These are phyloP conservation scores for Chrysomallon squamiferum DNA, from an alignment of 1,140 invertebrate genomes.

Conservation along the genomic window DNA sequence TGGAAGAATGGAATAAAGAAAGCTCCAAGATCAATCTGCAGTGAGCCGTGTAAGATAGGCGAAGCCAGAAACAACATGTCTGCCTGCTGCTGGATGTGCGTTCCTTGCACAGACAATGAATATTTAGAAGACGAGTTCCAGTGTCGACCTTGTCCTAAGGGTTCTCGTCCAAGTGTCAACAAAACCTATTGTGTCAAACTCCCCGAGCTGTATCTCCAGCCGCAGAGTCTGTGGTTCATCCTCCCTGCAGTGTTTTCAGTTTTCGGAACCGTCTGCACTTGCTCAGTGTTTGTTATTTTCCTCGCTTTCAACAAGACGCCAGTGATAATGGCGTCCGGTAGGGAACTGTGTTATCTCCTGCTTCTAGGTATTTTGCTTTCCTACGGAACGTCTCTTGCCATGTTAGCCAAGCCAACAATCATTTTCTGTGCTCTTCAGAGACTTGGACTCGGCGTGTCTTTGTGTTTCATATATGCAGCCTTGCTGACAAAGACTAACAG, in stretches of 20 bases:
- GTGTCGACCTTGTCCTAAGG: slow-evolving; percentile 70
- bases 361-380: slow-evolving; percentile 61
- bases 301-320: slow-evolving; percentile 57
- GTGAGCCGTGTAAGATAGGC: slow-evolving; percentile 70
- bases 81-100: slow-evolving; percentile 80
- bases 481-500: slow-evolving; percentile 81
- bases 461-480: slow-evolving; percentile 77
- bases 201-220: slow-evolving; percentile 67
- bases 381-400: slow-evolving; percentile 58
- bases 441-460: slow-evolving; percentile 73
- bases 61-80: slow-evolving; percentile 88
- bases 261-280: slow-evolving; percentile 63
- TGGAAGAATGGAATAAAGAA: slow-evolving; percentile 44
- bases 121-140: slow-evolving; percentile 68
- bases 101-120: slow-evolving; percentile 70
- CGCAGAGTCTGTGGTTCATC: slow-evolving; percentile 68
- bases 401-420: slow-evolving; percentile 66
- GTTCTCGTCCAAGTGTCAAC: slow-evolving; percentile 61
- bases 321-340: slow-evolving; percentile 62
- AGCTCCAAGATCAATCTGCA: slow-evolving; percentile 72
- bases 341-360: slow-evolving; percentile 62
- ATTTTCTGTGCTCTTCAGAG: slow-evolving; percentile 71
- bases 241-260: slow-evolving; percentile 68
- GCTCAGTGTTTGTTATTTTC: slow-evolving; percentile 55
- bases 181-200: slow-evolving; percentile 54